Evolutionary conservation across 2,888 invertebrate genomes (phyloP).

Genomic region (Polylopha cassiicola): DNA sequence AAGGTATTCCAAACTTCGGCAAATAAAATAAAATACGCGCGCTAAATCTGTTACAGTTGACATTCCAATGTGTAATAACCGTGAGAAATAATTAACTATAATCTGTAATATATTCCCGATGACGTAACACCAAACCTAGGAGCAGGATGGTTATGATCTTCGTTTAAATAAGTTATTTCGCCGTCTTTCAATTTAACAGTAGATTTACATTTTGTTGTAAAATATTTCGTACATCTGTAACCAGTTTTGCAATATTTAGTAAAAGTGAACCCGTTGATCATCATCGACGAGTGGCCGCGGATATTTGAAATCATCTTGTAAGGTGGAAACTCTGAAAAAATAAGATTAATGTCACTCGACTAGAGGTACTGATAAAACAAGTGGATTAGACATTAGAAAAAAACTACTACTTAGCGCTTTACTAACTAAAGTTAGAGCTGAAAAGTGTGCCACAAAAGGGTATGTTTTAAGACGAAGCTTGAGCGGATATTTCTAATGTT

Average conservation of each 20-base stretch:
- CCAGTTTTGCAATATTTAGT: not conserved
- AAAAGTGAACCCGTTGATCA: constrained; percentile 5
- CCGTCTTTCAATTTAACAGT: not conserved
- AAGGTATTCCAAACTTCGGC: too few relatives aligned
- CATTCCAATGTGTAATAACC: constrained; percentile 6
- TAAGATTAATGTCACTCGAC: too few relatives aligned
- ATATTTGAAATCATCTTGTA: not conserved
- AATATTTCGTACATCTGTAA: constrained; percentile 1
- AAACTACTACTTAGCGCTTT: too few relatives aligned
- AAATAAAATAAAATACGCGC: too few relatives aligned
- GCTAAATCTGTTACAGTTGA: too few relatives aligned
- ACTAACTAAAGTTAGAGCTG: too few relatives aligned
- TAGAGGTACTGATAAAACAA: too few relatives aligned
- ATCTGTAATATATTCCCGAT: not conserved
- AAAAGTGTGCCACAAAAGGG: too few relatives aligned
- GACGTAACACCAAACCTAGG: not conserved
- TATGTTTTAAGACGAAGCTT: too few relatives aligned
- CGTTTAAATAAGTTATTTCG: not conserved
- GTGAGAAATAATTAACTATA: not conserved
- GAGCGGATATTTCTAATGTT: too few relatives aligned
- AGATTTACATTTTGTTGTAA: constrained; percentile 1
- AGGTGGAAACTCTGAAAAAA: not conserved
- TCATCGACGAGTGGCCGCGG: not conserved
- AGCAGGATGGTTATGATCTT: constrained; percentile 1
- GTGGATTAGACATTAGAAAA: too few relatives aligned